A percentile compares a stretch with the other conserved stretches of the same genome.
Conservation (phyloP, 2,113 vertebrate genomes). For the Rousettus leschenaultii region DNA sequence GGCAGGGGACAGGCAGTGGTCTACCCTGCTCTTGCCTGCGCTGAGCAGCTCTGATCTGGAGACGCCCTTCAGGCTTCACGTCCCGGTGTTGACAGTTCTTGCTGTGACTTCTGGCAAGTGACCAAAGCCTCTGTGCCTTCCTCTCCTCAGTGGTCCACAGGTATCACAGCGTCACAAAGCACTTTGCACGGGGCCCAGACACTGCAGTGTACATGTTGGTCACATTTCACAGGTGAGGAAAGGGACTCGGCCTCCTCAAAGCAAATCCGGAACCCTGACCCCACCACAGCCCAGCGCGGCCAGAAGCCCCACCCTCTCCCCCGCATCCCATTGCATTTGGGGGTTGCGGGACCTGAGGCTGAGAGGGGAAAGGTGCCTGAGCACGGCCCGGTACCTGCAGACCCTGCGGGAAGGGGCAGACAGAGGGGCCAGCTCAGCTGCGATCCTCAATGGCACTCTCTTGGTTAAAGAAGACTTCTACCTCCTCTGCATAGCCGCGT, state of each 20-base stretch:
- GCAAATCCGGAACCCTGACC: not conserved
- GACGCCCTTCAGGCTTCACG: not conserved
- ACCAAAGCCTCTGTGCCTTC: not conserved
- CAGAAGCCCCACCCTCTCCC: fast-evolving
- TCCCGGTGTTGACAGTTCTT: not conserved
- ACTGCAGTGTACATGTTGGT: fast-evolving
- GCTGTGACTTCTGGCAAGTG: not conserved
- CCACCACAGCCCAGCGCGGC: not conserved
- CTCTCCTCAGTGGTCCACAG: fast-evolving
- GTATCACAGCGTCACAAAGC: too few relatives aligned
- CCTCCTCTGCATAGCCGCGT: not conserved
- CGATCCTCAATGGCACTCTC: not conserved
- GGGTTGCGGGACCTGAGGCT: not conserved
- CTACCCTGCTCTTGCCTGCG: not conserved
- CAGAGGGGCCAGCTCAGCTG: not conserved
- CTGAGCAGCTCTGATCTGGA: not conserved
- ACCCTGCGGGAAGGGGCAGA: not conserved
- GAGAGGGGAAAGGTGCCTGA: not conserved
- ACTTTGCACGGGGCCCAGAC: fast-evolving
- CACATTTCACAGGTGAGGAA: fast-evolving
- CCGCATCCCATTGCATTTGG: not conserved
- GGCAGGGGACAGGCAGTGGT: too few relatives aligned
- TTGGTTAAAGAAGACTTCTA: not conserved
- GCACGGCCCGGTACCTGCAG: not conserved
- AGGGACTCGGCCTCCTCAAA: not conserved